Evolutionary conservation across 2,113 vertebrate genomes (phyloP).

Genomic region (Neoarius graeffei): DNA sequence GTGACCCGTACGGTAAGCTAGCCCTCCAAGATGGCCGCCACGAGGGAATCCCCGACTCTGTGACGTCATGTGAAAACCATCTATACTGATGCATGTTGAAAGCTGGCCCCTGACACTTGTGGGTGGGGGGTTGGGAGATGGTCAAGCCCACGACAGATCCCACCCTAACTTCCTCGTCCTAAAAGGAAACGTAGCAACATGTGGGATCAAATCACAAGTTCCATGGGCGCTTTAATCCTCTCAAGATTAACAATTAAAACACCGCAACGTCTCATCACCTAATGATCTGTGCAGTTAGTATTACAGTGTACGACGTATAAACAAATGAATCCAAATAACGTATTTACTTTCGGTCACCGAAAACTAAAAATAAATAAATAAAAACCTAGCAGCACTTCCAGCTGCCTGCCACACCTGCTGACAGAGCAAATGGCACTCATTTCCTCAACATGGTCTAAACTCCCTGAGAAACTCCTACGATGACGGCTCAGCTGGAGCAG

Average conservation of each 20-base stretch:
- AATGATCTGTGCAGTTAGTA: background rate
- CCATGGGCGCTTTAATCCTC: background rate
- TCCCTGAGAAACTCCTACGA: background rate
- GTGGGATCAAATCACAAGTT: background rate
- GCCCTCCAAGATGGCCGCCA: no score
- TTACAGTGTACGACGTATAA: background rate
- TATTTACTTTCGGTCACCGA: background rate
- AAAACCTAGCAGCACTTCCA: background rate
- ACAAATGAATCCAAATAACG: background rate
- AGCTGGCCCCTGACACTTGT: background rate
- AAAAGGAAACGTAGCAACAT: background rate
- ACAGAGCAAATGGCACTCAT: constrained; percentile 28
- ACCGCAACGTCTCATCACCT: background rate
- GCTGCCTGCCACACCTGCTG: constrained; percentile 27
- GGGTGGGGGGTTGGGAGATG: no score
- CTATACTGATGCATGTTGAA: background rate
- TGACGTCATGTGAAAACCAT: no score
- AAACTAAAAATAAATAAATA: background rate
- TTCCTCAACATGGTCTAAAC: constrained; percentile 24
- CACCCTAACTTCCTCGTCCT: constrained; percentile 40
- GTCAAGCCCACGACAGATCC: background rate
- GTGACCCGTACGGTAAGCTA: no score
- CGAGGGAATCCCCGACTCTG: no score
- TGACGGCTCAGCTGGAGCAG: background rate
- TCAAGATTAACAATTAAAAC: background rate